phyloP scores from a whole-genome alignment of 1,140 invertebrate species.

The Tribolium castaneum region DNA sequence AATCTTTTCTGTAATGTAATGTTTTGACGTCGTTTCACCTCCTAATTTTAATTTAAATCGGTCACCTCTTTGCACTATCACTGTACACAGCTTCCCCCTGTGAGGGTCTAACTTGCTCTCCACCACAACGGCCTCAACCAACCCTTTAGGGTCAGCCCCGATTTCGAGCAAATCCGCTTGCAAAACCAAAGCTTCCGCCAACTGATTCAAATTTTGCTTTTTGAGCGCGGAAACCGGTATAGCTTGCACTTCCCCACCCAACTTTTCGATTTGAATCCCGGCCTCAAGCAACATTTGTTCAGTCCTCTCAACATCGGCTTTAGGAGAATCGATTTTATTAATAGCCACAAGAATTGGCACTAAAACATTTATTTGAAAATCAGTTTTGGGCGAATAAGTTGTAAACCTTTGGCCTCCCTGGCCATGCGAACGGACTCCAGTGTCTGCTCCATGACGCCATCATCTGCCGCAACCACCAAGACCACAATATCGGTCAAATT shows the following conservation, averaged over 20 bases:
- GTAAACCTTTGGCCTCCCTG: slow-evolving; percentile 74
- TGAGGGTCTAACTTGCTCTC: slow-evolving; percentile 83
- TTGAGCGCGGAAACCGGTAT: slow-evolving; percentile 93
- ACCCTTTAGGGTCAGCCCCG: slow-evolving; percentile 82
- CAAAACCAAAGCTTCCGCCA: slow-evolving; percentile 87
- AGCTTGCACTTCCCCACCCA: slow-evolving; percentile 93
- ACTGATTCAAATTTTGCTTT: slow-evolving; percentile 79
- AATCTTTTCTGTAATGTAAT: too few relatives aligned
- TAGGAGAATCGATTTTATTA: slow-evolving; percentile 97
- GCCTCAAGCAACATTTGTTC: slow-evolving; percentile 79
- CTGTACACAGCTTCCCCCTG: slow-evolving; percentile 87
- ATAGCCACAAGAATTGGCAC: slow-evolving; percentile 98
- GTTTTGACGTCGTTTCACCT: not conserved
- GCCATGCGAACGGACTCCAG: slow-evolving; percentile 84
- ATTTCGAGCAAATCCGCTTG: slow-evolving; percentile 93
- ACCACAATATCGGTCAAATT: slow-evolving; percentile 94
- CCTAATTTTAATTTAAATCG: not conserved
- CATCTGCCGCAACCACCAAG: slow-evolving; percentile 97
- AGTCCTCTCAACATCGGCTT: slow-evolving; percentile 83
- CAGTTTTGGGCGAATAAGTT: not conserved
- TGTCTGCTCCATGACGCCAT: slow-evolving; percentile 99
- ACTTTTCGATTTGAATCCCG: slow-evolving; percentile 86
- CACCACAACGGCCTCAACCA: slow-evolving; percentile 90
- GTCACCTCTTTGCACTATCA: slow-evolving; percentile 83
- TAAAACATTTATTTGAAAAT: slow-evolving; percentile 64